A percentile compares a stretch with the other conserved stretches of the same genome.
phyloP scores from a whole-genome alignment of 30 jellyfish, hydroid and myxozoan genomes.

The Aurelia aurita complex sp. Pacific region DNA sequence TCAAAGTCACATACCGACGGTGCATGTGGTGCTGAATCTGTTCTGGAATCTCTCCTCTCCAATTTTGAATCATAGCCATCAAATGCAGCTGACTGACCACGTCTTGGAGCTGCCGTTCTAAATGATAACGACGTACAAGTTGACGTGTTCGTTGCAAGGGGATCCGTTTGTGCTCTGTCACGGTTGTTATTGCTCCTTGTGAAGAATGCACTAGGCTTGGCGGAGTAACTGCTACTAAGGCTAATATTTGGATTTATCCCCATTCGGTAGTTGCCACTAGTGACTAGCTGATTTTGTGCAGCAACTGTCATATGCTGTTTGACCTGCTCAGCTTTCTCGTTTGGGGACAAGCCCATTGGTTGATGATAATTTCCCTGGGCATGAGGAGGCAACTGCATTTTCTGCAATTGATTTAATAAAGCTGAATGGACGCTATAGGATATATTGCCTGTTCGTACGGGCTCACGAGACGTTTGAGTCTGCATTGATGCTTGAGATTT shows the following conservation, averaged over 20 bases:
- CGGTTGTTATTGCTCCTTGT: slow-evolving; percentile 5
- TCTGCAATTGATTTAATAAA: slow-evolving; percentile 19
- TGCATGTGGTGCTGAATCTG: slow-evolving; percentile 31
- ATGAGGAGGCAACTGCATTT: not conserved
- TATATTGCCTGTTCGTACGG: not conserved
- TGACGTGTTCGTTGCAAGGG: slow-evolving; percentile 7
- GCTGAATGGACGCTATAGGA: not conserved
- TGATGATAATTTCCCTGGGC: not conserved
- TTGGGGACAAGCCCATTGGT: not conserved
- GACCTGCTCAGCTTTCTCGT: not conserved
- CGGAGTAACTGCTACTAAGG: not conserved
- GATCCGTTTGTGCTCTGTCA: slow-evolving; percentile 46
- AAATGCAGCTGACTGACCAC: not conserved
- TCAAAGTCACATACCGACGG: slow-evolving; percentile 8
- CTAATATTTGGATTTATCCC: not conserved
- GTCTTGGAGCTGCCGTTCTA: not conserved
- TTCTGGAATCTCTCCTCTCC: slow-evolving; percentile 15
- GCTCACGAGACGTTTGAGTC: slow-evolving; percentile 19
- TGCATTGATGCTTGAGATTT: slow-evolving; percentile 30
- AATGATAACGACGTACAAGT: not conserved
- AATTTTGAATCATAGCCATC: not conserved
- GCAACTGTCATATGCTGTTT: not conserved
- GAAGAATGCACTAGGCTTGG: not conserved
- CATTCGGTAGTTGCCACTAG: not conserved
- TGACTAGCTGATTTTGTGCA: not conserved